Percentiles rank a stretch among this genome's conserved stretches.
Conservation (phyloP, 2,797 vertebrate genomes). For the Gymnoscopelus microlampas region DNA sequence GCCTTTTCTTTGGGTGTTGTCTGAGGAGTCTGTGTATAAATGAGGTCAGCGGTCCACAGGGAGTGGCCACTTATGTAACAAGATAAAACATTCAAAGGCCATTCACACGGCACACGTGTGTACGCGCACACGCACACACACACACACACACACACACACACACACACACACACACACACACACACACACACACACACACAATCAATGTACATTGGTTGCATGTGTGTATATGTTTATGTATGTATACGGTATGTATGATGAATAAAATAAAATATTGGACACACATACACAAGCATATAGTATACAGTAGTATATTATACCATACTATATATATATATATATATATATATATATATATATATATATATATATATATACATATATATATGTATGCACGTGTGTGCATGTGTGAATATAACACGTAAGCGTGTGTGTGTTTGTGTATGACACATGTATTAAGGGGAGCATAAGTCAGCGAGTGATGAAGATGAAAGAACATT, state of each 20-base stretch:
- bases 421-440: not conserved
- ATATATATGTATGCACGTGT: too few species aligned
- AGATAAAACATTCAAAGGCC: slow-evolving; percentile 7
- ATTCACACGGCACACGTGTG: not conserved
- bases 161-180: not conserved
- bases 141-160: not conserved
- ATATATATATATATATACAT: too few species aligned
- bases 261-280: not conserved
- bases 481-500: slow-evolving; percentile 73
- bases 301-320: too few species aligned
- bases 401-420: too few species aligned
- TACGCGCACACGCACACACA: not conserved
- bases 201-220: too few species aligned
- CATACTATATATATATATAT: too few species aligned
- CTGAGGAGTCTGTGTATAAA: slow-evolving; percentile 4
- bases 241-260: not conserved
- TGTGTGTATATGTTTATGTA: not conserved
- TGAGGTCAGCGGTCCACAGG: slow-evolving; percentile 25
- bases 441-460: slow-evolving; percentile 40
- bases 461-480: slow-evolving; percentile 57
- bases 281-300: too few species aligned
- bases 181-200: not conserved
- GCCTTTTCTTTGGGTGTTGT: not conserved
- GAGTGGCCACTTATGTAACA: slow-evolving; percentile 27
- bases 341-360: too few species aligned